These are phyloP conservation scores for Otolemur garnettii DNA, from an alignment of 2,113 vertebrate species.

Conservation along the genomic window DNA sequence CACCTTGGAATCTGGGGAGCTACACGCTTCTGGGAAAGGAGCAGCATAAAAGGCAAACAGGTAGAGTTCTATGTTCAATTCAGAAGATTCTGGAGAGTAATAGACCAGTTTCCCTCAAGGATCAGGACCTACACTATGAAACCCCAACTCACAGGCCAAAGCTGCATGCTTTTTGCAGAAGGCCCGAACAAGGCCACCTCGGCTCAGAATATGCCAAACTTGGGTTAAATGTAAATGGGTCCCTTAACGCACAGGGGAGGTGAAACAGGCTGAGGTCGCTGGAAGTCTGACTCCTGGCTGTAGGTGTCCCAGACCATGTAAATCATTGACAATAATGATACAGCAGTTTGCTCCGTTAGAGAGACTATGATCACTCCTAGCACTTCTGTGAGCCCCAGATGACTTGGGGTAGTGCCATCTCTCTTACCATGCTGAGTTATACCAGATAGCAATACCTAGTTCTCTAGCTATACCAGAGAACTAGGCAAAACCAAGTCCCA, in stretches of 20 bases:
- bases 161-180: background rate
- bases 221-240: slow-evolving; percentile 13
- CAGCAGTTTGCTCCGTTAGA: background rate
- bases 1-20: background rate
- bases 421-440: background rate
- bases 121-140: background rate
- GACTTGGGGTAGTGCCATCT: background rate
- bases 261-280: background rate
- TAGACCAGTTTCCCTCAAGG: background rate
- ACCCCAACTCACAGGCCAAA: background rate
- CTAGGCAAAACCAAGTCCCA: background rate
- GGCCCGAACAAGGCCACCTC: background rate
- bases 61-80: background rate
- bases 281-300: background rate
- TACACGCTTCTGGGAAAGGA: background rate
- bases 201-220: background rate
- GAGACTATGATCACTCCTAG: background rate
- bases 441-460: background rate
- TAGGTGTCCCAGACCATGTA: background rate
- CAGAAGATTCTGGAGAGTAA: background rate
- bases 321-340: background rate
- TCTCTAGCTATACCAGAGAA: background rate
- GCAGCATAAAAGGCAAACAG: background rate
- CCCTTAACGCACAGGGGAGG: background rate
- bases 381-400: background rate